Evolutionary conservation across 2,113 vertebrate species (phyloP), one percentile per base, ranked within the genome.

Genomic region (Morone chrysops): DNA sequence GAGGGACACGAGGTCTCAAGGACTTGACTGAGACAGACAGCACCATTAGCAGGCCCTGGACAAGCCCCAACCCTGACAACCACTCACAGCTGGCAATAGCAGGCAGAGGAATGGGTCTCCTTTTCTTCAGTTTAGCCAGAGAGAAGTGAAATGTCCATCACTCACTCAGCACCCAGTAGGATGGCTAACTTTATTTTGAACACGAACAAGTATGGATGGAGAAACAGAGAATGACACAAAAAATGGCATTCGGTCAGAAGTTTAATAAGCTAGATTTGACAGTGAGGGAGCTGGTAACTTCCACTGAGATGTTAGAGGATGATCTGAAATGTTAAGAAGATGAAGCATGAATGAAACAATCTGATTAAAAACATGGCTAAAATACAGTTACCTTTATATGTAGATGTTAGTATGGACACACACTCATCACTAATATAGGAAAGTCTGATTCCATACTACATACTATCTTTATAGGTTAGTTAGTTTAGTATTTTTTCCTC

Each of bases 1-100:
- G n/a, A 81, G 81, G 84, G 72, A 92, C 76, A 82, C 41, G 8
- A 87, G 68, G 57, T 70, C 67, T 84, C 36, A 76, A 78, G 75
- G 75, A 87, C 75, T 87, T 87, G 88, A 91, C 85, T 76, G 79
- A 91, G 86, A 91, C 89, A 87, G 89, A 92, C 86, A 89, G 89
- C 77, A 86, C 80, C 87, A 92, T 93, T 92, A 92, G 74, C 70
- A 80, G 71, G 76, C 82, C 68, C 65, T 80, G 87, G 89, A 92
- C 80, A 75, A 83, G 85, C 59, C 84, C 84, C 85, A 75, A 38
- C 81, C 80, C 85, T 89, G 88, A 92, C 87, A 91, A 78, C 81
- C 86, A 77, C 86, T 91, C 86, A 85, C 78, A 76, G 83, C 80
- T 85, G 83, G 82, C 79, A 80, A 68, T 63, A 75, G 80, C 86